These are phyloP conservation scores for Papilio polytes DNA, from an alignment of 1,140 invertebrate species.

Conservation along the genomic window DNA sequence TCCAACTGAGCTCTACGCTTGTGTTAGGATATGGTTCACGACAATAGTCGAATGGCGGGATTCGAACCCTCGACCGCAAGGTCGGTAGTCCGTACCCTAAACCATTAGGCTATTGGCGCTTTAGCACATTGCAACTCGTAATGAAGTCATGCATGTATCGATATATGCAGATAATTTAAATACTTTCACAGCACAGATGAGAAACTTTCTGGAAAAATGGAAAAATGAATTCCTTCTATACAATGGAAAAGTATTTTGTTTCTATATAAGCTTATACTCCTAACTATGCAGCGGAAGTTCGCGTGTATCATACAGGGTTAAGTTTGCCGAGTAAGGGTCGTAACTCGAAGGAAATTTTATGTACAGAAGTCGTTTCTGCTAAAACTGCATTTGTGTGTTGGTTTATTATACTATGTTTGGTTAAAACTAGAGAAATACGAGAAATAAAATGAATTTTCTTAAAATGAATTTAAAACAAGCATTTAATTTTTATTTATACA, in stretches of 20 bases:
- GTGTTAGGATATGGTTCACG: too few species aligned
- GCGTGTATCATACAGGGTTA: neutral
- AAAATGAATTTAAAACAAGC: neutral
- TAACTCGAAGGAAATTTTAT: constrained; percentile 9
- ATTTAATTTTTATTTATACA: too few species aligned
- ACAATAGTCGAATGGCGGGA: too few species aligned
- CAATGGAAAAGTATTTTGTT: constrained; percentile 2
- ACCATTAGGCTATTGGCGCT: too few species aligned
- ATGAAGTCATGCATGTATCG: neutral
- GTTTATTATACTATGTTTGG: neutral
- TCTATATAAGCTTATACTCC: constrained; percentile 1
- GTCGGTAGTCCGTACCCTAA: too few species aligned
- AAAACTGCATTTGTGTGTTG: neutral
- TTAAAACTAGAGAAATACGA: neutral
- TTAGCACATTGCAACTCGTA: too few species aligned
- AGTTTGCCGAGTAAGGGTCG: neutral
- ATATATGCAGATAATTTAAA: neutral
- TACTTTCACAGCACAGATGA: neutral
- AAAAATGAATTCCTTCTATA: neutral
- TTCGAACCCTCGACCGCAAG: too few species aligned
- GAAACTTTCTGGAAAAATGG: neutral
- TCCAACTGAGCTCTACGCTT: too few species aligned
- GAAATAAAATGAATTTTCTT: neutral
- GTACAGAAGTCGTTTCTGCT: neutral
- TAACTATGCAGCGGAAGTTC: neutral